Base-by-base conservation (phyloP, 37 sponge, comb jelly and placozoan genomes). In the Hormiphora californensis region DNA sequence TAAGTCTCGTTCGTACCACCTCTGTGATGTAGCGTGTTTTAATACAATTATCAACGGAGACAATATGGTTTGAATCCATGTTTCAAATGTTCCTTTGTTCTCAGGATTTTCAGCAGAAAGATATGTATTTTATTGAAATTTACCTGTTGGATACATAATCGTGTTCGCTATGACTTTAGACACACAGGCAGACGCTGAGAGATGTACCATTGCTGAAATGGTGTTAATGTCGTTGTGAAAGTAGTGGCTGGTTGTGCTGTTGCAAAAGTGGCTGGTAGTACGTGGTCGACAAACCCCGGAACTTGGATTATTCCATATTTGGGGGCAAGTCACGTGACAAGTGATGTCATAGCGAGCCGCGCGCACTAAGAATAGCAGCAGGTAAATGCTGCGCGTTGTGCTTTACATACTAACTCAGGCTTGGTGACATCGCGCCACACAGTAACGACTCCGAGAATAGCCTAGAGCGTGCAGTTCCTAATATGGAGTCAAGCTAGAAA, bases 151-250 rank as follows among this genome's bases (percentile, higher is more conserved):
- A 30, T 73, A 73, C 3, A 73, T 39, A 33, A 38, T 40, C 11
- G 81, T 73, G 81, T 36, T 73, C n/a, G 81, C 40, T 3, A 73
- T 21, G 1, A 73, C 43, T 28, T 73, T 73, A 2, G 81, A 37
- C 1, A 73, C 35, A 40, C 44, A 36, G 25, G 81, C 7, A 2
- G 81, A 38, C n/a, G 43, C 28, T 1, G 81, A 38, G n/a, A 73
- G 25, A 11, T 73, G 43, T 25, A 41, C 27, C 25, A 33, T 9
- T 21, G 46, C 81, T 73, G 81, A 73, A 73, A 73, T 28, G 61
- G n/a, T 57, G n/a, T n/a, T n/a, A n/a, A n/a, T n/a, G n/a, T n/a
- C n/a, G n/a, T n/a, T n/a, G n/a, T n/a, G n/a, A n/a, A n/a, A n/a
- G n/a, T n/a, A n/a, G n/a, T n/a, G n/a, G n/a, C n/a, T n/a, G n/a